Evolutionary conservation across 2,113 vertebrate species (phyloP), one percentile per base, ranked within the genome.

Genomic region (Chelonoidis abingdonii): DNA sequence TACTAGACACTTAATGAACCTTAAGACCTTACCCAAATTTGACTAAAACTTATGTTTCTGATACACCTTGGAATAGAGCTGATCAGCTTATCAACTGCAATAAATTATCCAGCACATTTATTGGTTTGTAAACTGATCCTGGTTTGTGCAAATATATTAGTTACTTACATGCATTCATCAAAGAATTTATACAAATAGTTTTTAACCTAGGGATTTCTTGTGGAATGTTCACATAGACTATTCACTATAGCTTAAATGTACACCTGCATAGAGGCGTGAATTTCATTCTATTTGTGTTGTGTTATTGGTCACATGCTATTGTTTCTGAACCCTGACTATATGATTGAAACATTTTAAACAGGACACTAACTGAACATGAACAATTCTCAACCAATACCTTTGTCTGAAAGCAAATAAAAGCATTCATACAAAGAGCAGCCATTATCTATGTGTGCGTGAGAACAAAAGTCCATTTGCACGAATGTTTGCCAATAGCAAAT

Each of bases 51-150:
- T 79, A 1, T 0, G 8, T 84, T 0, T 52, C 2, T 86, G 7
- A 56, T 4, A 2, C n/a, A 56, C 38, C 56, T 65, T 52, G 4
- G 3, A 78, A 3, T 52, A 52, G 50, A 75, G 12, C 22, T 44
- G 62, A n/a, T 3, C 38, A 41, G 86, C 75, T 69, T 1, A 76
- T 27, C 50, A 4, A 57, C 57, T 50, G 27, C 2, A 89, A 59
- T 35, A 22, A 83, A 25, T 2, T 44, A 76, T 24, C 38, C 27
- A 56, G 38, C 8, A 53, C 52, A 50, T 21, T 90, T 85, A 35
- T 50, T 47, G 0, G 10, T 50, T 52, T 1, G 1, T 21, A 38
- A 65, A n/a, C 57, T 57, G 3, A 1, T 41, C 38, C 25, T 47
- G 8, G 35, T 52, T 38, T 47, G 4, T 81, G 16, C 11, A 88